These are phyloP conservation scores for Eulemur macaco DNA, from an alignment of 2,113 vertebrate genomes.

Conservation along the genomic window DNA sequence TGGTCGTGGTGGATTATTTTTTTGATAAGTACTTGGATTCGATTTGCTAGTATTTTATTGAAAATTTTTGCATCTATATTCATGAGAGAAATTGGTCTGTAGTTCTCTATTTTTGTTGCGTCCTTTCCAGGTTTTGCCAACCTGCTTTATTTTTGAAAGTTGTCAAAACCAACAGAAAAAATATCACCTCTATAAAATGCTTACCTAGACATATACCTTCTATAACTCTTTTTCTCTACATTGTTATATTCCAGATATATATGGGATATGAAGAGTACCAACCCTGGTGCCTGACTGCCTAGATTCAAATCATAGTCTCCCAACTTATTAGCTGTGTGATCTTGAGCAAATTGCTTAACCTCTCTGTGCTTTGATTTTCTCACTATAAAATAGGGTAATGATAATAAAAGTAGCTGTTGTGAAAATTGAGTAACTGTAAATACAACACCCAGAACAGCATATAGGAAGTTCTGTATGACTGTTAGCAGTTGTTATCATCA, in stretches of 20 bases:
- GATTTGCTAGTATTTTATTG: too few relatives aligned
- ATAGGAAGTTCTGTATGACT: neutral
- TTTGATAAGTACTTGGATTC: too few relatives aligned
- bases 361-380: neutral
- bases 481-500: neutral
- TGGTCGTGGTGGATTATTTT: too few relatives aligned
- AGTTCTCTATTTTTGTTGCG: too few relatives aligned
- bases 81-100: too few relatives aligned
- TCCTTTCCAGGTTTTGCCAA: too few relatives aligned
- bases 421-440: neutral
- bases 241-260: neutral
- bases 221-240: neutral
- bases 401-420: neutral
- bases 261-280: neutral
- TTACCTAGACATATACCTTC: neutral
- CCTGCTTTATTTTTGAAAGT: neutral
- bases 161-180: slow-evolving; percentile 3
- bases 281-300: neutral
- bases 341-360: neutral
- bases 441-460: neutral
- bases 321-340: neutral
- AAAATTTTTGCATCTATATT: too few relatives aligned
- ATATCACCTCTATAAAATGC: slow-evolving; percentile 8
- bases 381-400: neutral
- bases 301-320: neutral